Evolutionary conservation across 2,797 vertebrate genomes (phyloP).

Genomic region (Molothrus aeneus): DNA sequence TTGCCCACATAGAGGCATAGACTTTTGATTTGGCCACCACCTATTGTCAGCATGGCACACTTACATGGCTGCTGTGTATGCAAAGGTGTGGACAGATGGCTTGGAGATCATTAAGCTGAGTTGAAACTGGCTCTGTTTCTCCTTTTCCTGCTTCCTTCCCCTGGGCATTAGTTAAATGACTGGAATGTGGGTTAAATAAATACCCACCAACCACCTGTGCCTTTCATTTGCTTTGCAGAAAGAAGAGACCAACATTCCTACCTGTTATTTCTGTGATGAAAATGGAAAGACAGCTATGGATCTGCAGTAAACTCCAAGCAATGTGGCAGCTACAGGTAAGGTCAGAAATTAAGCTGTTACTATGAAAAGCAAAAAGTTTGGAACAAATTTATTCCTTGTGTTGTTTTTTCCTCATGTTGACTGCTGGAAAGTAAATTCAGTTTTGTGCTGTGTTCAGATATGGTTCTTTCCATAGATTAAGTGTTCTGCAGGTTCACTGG

Average conservation of each 20-base stretch:
- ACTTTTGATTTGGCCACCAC: neutral
- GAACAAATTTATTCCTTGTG: neutral
- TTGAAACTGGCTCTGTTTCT: neutral
- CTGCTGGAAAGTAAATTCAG: neutral
- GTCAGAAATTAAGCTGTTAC: neutral
- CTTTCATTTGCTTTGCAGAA: neutral
- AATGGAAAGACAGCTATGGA: neutral
- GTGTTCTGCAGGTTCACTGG: neutral
- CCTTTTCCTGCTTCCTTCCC: neutral
- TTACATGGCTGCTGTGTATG: neutral
- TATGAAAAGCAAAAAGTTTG: neutral
- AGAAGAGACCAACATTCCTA: neutral
- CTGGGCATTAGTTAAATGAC: neutral
- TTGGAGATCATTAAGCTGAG: neutral
- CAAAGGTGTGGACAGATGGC: neutral
- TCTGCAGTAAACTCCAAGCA: neutral
- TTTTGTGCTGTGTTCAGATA: neutral
- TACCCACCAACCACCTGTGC: neutral
- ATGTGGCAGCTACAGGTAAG: neutral
- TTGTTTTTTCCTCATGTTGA: neutral
- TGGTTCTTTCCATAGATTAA: neutral
- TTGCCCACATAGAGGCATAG: neutral
- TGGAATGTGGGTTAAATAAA: neutral
- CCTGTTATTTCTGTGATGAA: neutral
- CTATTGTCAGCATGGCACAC: neutral